phyloP scores from a whole-genome alignment of 2,113 vertebrate genomes.

The Erythrocebus patas region DNA sequence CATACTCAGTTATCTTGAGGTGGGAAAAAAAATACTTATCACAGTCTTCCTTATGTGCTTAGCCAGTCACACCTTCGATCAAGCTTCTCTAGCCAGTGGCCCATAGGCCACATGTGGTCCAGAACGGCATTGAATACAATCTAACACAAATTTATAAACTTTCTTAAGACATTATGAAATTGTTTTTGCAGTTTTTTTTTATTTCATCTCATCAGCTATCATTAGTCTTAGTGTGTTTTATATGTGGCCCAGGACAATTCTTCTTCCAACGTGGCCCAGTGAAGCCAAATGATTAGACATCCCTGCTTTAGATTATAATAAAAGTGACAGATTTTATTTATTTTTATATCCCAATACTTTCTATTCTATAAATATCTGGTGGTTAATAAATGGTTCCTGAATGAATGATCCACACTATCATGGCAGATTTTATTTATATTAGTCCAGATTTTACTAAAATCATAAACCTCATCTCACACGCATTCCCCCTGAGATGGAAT shows the following conservation, averaged over 20 bases:
- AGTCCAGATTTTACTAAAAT: not conserved
- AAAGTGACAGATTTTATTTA: not conserved
- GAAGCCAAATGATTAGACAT: not conserved
- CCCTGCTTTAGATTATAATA: not conserved
- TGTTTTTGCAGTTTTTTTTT: too few relatives aligned
- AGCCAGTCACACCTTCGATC: not conserved
- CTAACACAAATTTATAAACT: too few relatives aligned
- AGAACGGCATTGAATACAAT: too few relatives aligned
- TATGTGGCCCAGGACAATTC: too few relatives aligned
- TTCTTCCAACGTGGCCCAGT: too few relatives aligned
- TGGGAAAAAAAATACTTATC: too few relatives aligned
- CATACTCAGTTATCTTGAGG: too few relatives aligned
- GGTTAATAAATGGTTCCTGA: not conserved
- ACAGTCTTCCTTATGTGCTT: not conserved
- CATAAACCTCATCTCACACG: not conserved
- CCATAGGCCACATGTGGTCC: too few relatives aligned
- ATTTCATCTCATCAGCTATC: too few relatives aligned
- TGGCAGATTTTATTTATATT: slow-evolving; percentile 15
- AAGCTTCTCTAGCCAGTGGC: too few relatives aligned
- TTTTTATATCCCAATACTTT: not conserved
- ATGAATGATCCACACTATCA: not conserved
- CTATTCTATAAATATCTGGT: not conserved
- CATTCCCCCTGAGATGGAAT: not conserved
- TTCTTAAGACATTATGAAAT: too few relatives aligned
- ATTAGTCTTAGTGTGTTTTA: too few relatives aligned